A percentile compares a stretch with the other conserved stretches of the same genome.
phyloP scores from a whole-genome alignment of 2,113 vertebrate species.

The Seriola dumerili region DNA sequence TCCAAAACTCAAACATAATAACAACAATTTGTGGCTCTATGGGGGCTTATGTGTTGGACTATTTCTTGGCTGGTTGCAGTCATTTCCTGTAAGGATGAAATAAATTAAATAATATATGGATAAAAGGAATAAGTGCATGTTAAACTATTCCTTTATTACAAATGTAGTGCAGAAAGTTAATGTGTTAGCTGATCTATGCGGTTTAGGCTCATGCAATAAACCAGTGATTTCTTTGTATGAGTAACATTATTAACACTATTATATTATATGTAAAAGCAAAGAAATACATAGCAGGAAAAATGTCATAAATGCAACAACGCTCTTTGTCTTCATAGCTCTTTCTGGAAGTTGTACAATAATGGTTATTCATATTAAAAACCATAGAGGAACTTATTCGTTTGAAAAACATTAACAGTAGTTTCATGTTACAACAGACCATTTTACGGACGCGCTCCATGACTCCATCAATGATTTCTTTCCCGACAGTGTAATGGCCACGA shows the following conservation, averaged over 20 bases:
- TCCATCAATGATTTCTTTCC: conserved; percentile 89
- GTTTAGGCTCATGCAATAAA: not conserved
- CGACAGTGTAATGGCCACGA: conserved; percentile 90
- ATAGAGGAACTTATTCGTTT: no score
- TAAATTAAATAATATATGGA: no score
- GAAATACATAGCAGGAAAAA: not conserved
- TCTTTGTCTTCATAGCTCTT: not conserved
- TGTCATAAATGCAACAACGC: not conserved
- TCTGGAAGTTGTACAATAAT: no score
- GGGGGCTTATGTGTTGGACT: not conserved
- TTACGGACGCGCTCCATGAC: conserved; percentile 89
- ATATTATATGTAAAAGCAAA: no score
- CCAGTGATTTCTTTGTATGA: not conserved
- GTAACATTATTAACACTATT: no score
- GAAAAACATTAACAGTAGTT: no score
- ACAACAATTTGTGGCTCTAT: not conserved
- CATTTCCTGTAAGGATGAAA: not conserved
- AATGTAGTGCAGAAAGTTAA: not conserved
- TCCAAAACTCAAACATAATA: not conserved
- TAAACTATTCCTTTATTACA: not conserved
- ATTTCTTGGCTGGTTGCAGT: not conserved
- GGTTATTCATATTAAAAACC: no score
- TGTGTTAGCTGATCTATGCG: not conserved
- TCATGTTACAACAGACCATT: conserved; percentile 79
- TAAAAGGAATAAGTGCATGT: not conserved